These are phyloP conservation scores for Acronicta aceris DNA, from an alignment of 2,888 invertebrate genomes.

Conservation along the genomic window DNA sequence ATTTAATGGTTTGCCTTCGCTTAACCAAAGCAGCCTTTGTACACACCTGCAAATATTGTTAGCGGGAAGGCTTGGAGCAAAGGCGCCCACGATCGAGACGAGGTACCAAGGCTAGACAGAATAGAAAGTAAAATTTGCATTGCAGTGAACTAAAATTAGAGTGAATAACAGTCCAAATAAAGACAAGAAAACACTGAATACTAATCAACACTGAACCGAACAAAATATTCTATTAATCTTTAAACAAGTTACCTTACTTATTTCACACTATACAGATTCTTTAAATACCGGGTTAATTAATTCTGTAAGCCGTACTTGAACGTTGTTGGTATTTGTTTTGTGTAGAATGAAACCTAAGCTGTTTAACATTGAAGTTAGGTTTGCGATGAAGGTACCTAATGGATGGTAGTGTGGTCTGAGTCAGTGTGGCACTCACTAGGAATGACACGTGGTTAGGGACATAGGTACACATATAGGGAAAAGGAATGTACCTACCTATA, in stretches of 20 bases:
- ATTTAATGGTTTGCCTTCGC: slow-evolving; percentile 42
- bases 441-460: not conserved
- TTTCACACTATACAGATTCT: slow-evolving; percentile 35
- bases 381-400: slow-evolving; percentile 29
- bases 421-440: not conserved
- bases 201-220: slow-evolving; percentile 1
- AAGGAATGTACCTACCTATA: too few relatives aligned
- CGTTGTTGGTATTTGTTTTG: slow-evolving; percentile 45
- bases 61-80: slow-evolving; percentile 18
- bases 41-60: slow-evolving; percentile 27
- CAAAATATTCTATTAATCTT: not conserved
- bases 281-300: slow-evolving; percentile 22
- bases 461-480: too few relatives aligned
- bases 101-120: slow-evolving; percentile 44
- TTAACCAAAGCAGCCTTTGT: slow-evolving; percentile 31
- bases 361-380: slow-evolving; percentile 45
- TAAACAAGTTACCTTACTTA: slow-evolving; percentile 10
- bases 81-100: slow-evolving; percentile 18
- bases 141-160: slow-evolving; percentile 29
- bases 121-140: slow-evolving; percentile 57
- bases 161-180: slow-evolving; percentile 4
- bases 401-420: slow-evolving; percentile 21
- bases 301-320: slow-evolving; percentile 25
- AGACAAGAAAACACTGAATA: not conserved
- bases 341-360: slow-evolving; percentile 49